These are phyloP conservation scores for Phaethon lepturus DNA, from an alignment of 2,113 vertebrate species.

Conservation along the genomic window DNA sequence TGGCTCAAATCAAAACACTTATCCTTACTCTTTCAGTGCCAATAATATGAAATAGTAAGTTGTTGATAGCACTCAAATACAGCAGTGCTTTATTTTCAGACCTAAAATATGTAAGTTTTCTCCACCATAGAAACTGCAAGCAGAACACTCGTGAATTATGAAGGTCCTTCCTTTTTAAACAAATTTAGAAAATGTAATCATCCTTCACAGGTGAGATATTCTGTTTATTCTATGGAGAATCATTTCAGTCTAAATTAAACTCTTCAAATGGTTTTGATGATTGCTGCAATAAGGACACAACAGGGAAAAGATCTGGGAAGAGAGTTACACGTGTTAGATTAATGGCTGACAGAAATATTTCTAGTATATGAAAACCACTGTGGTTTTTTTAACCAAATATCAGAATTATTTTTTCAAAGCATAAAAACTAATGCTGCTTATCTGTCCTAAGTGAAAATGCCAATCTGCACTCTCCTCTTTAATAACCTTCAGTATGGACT, in stretches of 20 bases:
- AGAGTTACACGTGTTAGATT: conserved; percentile 60
- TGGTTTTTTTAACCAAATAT: conserved; percentile 50
- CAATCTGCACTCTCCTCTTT: not conserved
- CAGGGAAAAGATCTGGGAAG: conserved; percentile 67
- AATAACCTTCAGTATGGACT: not conserved
- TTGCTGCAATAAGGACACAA: conserved; percentile 71
- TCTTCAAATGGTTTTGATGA: conserved; percentile 72
- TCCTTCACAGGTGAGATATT: conserved; percentile 75
- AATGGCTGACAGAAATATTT: conserved; percentile 73
- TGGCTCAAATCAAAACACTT: not conserved
- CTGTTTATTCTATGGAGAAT: conserved; percentile 74
- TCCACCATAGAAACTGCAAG: conserved; percentile 28
- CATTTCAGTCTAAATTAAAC: conserved; percentile 77
- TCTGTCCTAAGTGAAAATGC: not conserved
- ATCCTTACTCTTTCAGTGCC: not conserved
- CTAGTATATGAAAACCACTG: conserved; percentile 55
- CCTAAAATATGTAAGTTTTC: not conserved
- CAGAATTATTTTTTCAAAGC: conserved; percentile 18
- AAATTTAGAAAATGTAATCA: conserved; percentile 72
- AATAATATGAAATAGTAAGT: not conserved
- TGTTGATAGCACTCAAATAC: not conserved
- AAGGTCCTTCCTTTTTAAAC: conserved; percentile 68
- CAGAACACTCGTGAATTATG: conserved; percentile 46
- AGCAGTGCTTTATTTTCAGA: conserved; percentile 25
- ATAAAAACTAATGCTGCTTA: not conserved